Evolutionary conservation across 2,888 invertebrate species (phyloP), one percentile per base, ranked within the genome.

Genomic region (Harpalus rubripes): DNA sequence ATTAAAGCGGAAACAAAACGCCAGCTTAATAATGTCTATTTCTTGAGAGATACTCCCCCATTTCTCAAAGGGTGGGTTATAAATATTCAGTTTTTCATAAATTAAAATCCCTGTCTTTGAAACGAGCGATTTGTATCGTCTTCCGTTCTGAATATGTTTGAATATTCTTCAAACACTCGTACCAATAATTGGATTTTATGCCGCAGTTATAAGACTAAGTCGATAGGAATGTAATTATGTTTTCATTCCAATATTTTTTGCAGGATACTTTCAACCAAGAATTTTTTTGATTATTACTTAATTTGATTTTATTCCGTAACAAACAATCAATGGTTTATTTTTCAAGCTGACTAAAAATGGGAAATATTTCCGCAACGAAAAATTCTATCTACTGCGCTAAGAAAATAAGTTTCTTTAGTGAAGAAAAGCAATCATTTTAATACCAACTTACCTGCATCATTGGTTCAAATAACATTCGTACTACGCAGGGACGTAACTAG

Each of bases 1-100:
- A 78, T 78, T 78, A 58, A 78, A 26, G 22, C 58, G 41, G 78
- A 78, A 78, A 22, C 58, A 32, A 78, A 78, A 58, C 32, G 56
- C 72, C 72, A 74, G 56, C 58, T n/a, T 56, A 78, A 78, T 78
- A 78, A 78, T 32, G 78, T 78, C 78, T 58, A 78, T 58, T 78
- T 74, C 74, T 74, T 63, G 18, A 63, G 22, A 63, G 26, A 63
- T 63, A 16, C 72, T 41, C 16, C 18, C 15, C 52, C 41, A 74
- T 41, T 74, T 41, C 44, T 44, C 44, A 74, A 74, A 44, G 72
- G 41, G 8, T 44, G 22, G 39, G 63, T 81, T 68, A 81, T 81
- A 81, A 81, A 81, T 81, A 81, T 81, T 81, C 81, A 81, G 81
- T 81, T 56, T 59, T 44, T 68, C 65, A 65, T 68, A 81, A 81